phyloP scores from a whole-genome alignment of 2,113 vertebrate species.

The Sylvia atricapilla region DNA sequence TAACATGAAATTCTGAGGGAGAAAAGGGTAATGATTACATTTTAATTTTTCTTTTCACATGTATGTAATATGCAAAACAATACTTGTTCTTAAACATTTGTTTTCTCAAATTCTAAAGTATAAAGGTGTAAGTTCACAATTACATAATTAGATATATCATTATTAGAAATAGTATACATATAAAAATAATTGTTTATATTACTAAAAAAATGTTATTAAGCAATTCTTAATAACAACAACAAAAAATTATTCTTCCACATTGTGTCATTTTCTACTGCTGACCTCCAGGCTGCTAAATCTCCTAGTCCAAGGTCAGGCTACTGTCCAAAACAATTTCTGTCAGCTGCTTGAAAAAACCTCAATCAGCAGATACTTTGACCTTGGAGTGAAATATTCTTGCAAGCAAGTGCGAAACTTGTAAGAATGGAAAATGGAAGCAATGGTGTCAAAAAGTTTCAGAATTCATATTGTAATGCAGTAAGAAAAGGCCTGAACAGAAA shows the following conservation, averaged over 20 bases:
- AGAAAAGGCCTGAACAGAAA: conserved; percentile 7
- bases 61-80: not conserved
- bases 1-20: not conserved
- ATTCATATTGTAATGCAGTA: not conserved
- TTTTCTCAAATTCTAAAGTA: not conserved
- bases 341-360: not conserved
- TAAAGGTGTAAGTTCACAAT: not conserved
- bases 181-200: not conserved
- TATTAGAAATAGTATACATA: not conserved
- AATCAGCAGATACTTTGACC: not conserved
- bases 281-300: conserved; percentile 11
- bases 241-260: not conserved
- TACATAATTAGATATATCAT: not conserved
- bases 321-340: conserved; percentile 8
- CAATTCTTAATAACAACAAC: not conserved
- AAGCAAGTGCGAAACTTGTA: not conserved
- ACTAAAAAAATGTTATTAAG: not conserved
- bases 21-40: not conserved
- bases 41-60: not conserved
- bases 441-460: not conserved
- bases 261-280: not conserved
- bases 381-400: conserved; percentile 2
- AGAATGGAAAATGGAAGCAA: not conserved
- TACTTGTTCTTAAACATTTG: not conserved
- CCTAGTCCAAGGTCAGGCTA: not conserved